Evolutionary conservation across 2,888 invertebrate genomes (phyloP).

Genomic region (Drosophila helvetica): DNA sequence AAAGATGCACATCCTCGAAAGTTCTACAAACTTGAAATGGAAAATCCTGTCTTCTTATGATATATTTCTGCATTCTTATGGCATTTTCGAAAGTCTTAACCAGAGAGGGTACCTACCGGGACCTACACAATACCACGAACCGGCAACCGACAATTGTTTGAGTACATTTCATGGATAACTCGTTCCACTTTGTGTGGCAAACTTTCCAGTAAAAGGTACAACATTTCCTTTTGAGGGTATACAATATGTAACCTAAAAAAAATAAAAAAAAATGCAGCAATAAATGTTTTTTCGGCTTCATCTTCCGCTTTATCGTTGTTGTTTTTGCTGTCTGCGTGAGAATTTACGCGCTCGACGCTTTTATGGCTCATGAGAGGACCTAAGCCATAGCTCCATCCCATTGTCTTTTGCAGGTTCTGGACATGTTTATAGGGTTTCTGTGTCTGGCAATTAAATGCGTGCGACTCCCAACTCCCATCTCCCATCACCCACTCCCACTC

Average conservation of each 20-base stretch:
- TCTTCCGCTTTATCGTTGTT: slow-evolving; percentile 14
- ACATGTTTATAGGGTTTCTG: slow-evolving; percentile 37
- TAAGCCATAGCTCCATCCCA: slow-evolving; percentile 25
- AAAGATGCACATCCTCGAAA: too few species aligned
- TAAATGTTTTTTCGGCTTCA: slow-evolving; percentile 2
- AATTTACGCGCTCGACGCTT: slow-evolving; percentile 67
- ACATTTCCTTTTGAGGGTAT: neutral
- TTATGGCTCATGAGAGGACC: slow-evolving; percentile 54
- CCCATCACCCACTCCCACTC: neutral
- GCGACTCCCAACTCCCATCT: neutral
- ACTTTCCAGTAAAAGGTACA: too few species aligned
- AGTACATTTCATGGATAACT: too few species aligned
- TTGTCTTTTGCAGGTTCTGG: slow-evolving; percentile 38
- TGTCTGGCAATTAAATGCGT: slow-evolving; percentile 44
- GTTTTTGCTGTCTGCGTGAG: slow-evolving; percentile 39
- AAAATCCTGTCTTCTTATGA: too few species aligned
- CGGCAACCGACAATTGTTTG: too few species aligned
- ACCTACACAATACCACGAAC: too few species aligned
- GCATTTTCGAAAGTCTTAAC: too few species aligned
- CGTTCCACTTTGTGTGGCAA: too few species aligned
- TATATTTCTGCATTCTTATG: too few species aligned
- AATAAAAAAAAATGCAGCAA: neutral
- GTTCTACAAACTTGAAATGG: too few species aligned
- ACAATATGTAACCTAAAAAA: neutral
- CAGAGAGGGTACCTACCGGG: too few species aligned